Evolutionary conservation across 2,113 vertebrate genomes (phyloP).

Genomic region (Myanophis thanlyinensis): DNA sequence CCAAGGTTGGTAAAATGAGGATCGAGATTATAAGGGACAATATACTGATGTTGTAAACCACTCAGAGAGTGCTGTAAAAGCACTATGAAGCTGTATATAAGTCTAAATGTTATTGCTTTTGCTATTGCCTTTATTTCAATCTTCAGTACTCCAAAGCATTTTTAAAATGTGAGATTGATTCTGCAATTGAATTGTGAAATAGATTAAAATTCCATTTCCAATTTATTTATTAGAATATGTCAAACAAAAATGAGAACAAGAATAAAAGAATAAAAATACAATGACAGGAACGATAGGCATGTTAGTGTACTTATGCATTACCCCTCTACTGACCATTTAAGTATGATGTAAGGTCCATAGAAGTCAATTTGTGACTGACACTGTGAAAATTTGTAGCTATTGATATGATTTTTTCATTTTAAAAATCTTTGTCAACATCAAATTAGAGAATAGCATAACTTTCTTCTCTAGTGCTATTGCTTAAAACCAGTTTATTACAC

Average conservation of each 20-base stretch:
- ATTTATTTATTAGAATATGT: no score
- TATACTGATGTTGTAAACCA: not conserved
- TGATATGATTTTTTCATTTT: conserved; percentile 6
- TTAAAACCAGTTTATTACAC: conserved; percentile 60
- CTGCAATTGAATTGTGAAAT: conserved; percentile 26
- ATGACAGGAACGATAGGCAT: no score
- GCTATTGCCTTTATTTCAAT: not conserved
- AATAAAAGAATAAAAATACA: no score
- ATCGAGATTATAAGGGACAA: not conserved
- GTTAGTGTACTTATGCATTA: no score
- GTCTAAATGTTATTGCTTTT: not conserved
- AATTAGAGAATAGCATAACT: conserved; percentile 48
- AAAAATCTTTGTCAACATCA: conserved; percentile 35
- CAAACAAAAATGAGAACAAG: no score
- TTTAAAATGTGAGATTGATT: conserved; percentile 27
- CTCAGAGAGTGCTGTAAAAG: not conserved
- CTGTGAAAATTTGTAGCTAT: no score
- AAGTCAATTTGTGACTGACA: no score
- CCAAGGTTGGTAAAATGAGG: not conserved
- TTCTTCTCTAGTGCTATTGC: conserved; percentile 41
- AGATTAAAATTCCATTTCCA: conserved; percentile 35
- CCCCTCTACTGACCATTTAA: no score
- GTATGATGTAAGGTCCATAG: no score
- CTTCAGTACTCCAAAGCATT: not conserved
- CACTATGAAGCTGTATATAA: not conserved